Percentiles rank a stretch among this genome's conserved stretches.
Conservation (phyloP, 2,797 vertebrate species). For the Siniperca obscura region DNA sequence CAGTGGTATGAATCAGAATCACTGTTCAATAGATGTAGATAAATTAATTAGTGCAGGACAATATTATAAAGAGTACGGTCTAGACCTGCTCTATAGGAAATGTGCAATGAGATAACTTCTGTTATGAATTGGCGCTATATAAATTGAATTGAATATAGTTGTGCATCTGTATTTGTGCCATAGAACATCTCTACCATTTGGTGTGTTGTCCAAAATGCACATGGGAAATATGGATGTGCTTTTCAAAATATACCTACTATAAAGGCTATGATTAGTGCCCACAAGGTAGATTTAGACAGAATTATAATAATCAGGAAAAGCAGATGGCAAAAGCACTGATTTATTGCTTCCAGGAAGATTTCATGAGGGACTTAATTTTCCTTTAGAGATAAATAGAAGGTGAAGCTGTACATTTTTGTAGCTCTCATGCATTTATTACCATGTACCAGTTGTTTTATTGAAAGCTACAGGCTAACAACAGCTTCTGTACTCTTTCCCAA, state of each 20-base stretch:
- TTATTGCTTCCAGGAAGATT: not conserved
- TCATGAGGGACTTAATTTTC: not conserved
- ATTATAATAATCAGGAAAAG: not conserved
- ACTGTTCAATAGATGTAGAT: not conserved
- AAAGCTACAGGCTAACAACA: not conserved
- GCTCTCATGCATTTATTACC: not conserved
- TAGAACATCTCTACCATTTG: not conserved
- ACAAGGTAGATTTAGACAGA: not conserved
- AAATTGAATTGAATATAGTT: no score
- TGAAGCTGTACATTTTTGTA: not conserved
- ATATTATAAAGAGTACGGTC: no score
- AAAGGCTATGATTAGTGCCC: not conserved
- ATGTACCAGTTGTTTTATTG: not conserved
- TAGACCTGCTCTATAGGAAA: no score
- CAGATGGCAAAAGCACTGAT: constrained; percentile 1
- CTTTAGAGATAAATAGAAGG: not conserved
- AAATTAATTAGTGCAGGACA: not conserved
- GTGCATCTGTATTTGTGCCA: not conserved
- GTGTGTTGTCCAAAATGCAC: not conserved
- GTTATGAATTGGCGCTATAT: no score
- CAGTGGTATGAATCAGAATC: not conserved
- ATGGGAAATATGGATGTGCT: not conserved
- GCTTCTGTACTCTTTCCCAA: not conserved
- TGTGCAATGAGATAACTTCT: no score
- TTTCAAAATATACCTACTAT: constrained; percentile 13